Evolutionary conservation across 2,888 invertebrate genomes (phyloP), one percentile per base, ranked within the genome.

Genomic region (Leucophora obtusa): DNA sequence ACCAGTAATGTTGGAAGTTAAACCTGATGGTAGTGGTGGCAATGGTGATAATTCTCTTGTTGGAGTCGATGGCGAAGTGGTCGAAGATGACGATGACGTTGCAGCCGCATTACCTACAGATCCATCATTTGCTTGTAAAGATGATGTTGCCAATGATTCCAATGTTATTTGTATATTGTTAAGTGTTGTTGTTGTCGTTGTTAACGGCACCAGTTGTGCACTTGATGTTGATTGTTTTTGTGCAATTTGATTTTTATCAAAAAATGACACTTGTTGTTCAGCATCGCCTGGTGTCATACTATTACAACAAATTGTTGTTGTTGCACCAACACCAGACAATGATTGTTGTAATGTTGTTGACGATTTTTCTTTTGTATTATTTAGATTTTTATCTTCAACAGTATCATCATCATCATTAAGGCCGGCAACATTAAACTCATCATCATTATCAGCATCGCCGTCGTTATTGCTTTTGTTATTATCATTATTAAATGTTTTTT

Each of bases 331-430:
- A n/a, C 43, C 43, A 59, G 74, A 18, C 35, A 51, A 58, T 15
- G 43, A 11, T 28, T 35, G 17, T 51, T 43, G 4, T 18, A 50
- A 58, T 81, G 82, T 58, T 79, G 82, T 51, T 83, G 83, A 68
- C 82, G 28, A 82, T 82, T 79, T 82, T 68, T 81, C 86, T 83
- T 85, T 83, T 73, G 84, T 84, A 62, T 65, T 73, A 66, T 66
- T 58, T 43, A 47, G 35, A 71, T 68, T 65, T 47, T 43, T 62
- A 79, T 69, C 60, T 62, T 63, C 51, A 75, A 35, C 58, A 74
- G 21, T 24, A 56, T 33, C 43, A 28, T 35, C 18, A 78, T 73
- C 35, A 77, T 43, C 53, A 79, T 33, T 38, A 58, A n/a, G 21
- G 28, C 28, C 28, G 28, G 28, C 54, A 77, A 35, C 53, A 74